Conservation (phyloP, 2,113 vertebrate genomes). For the Erinaceus europaeus region DNA sequence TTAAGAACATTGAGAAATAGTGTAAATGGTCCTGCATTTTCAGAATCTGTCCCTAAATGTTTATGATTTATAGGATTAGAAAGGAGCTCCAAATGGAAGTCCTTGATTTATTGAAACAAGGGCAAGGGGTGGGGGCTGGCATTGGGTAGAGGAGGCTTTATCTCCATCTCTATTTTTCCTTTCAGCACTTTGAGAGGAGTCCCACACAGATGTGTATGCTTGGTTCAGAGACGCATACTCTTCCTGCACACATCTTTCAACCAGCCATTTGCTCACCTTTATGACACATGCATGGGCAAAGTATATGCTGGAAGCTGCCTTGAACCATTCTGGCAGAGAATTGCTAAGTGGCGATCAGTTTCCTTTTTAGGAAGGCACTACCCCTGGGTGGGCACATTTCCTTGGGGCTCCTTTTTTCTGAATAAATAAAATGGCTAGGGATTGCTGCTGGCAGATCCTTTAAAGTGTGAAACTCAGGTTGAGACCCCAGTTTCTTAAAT, state of each 20-base stretch:
- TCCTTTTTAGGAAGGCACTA: background rate
- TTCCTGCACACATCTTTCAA: background rate
- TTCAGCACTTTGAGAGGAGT: background rate
- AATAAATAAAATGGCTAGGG: background rate
- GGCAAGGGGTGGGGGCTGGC: no score
- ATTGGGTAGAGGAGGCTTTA: background rate
- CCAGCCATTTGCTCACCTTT: background rate
- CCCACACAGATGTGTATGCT: background rate
- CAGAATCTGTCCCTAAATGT: background rate
- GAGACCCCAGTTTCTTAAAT: background rate
- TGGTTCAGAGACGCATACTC: background rate
- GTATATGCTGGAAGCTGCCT: background rate
- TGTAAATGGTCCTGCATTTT: background rate
- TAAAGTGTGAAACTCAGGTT: background rate
- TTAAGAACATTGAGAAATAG: background rate
- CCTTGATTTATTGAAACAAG: background rate
- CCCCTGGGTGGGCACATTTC: background rate
- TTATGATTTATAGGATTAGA: background rate
- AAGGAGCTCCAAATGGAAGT: background rate
- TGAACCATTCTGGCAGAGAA: background rate
- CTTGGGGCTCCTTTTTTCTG: background rate
- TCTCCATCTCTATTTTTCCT: background rate
- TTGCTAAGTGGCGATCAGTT: background rate
- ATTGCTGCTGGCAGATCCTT: background rate
- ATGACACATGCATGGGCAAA: background rate